Evolutionary conservation across 2,888 invertebrate species (phyloP), one percentile per base, ranked within the genome.

Genomic region (Tetragnatha montana): DNA sequence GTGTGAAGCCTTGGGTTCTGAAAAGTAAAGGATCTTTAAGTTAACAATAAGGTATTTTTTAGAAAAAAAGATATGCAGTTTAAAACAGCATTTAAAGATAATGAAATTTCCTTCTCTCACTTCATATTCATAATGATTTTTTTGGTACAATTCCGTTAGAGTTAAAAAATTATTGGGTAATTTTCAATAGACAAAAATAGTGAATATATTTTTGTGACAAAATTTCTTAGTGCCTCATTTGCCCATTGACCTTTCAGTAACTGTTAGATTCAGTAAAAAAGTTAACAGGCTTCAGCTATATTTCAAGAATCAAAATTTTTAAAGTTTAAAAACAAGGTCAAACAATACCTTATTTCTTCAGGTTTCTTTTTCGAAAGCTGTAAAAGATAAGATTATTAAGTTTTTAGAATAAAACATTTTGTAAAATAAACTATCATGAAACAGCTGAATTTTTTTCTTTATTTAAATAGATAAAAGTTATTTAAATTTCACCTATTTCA

Each of bases 331-430:
- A 35, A 35, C 35, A 35, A 35, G 4, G 35, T 35, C 1, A 35
- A 35, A 35, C 35, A 35, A 35, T 85, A 78, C 76, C 14, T 79
- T 8, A 85, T n/a, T 78, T 78, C 85, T 69, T 51, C 14, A 1
- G 50, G 68, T 8, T 68, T 69, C 51, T 19, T 70, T 12, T 76
- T 14, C 69, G 19, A 51, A 35, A 82, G 74, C 82, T 82, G 35
- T 47, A 8, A n/a, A 70, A 76, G 50, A 76, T 35, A 1, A 35
- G 4, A 35, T 35, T 35, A 35, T 35, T 2, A 35, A 35, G 4
- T 35, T 35, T 35, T 35, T 2, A 35, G 35, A 35, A 35, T 35
- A 1, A 76, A 74, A 21, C 35, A 22, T 73, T 19, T 22, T 47
- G 14, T 8, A 74, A 22, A 8, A 73, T 21, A 35, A 14, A 47